Evolutionary conservation across 2,888 invertebrate genomes (phyloP).

Genomic region (Platynereis dumerilii): DNA sequence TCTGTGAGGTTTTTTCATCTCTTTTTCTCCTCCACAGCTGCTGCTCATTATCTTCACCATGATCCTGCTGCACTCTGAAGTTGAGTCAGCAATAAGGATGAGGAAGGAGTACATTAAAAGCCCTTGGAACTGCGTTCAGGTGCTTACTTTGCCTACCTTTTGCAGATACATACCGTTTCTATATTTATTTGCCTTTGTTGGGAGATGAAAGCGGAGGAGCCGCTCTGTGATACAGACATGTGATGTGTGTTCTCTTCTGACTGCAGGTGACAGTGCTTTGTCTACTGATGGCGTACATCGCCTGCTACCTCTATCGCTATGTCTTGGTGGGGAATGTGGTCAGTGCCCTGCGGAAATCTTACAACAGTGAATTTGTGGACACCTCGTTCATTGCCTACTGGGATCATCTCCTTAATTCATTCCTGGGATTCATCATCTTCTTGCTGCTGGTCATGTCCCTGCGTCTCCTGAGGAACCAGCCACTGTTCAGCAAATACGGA

Average conservation of each 20-base stretch:
- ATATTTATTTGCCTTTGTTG: too few species aligned
- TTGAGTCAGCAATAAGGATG: slow-evolving; percentile 40
- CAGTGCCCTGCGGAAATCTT: slow-evolving; percentile 52
- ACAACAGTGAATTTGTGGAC: slow-evolving; percentile 55
- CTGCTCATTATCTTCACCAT: slow-evolving; percentile 53
- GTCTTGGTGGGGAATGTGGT: slow-evolving; percentile 51
- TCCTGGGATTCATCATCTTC: slow-evolving; percentile 51
- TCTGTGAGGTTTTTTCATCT: too few species aligned
- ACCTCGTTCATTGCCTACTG: slow-evolving; percentile 53
- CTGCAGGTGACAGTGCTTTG: slow-evolving; percentile 19
- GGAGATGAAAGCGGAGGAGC: too few species aligned
- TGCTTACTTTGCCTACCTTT: slow-evolving; percentile 23
- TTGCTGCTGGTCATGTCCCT: slow-evolving; percentile 46
- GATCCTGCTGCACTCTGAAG: slow-evolving; percentile 43
- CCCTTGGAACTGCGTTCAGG: slow-evolving; percentile 56
- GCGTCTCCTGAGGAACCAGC: slow-evolving; percentile 49
- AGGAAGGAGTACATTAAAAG: slow-evolving; percentile 45
- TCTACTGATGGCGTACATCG: slow-evolving; percentile 41
- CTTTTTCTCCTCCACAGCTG: slow-evolving; percentile 41
- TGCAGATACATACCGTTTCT: too few species aligned
- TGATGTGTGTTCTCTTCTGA: too few species aligned
- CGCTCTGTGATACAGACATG: too few species aligned
- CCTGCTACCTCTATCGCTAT: slow-evolving; percentile 56
- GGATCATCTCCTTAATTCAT: slow-evolving; percentile 48
- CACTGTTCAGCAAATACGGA: slow-evolving; percentile 49